Evolutionary conservation across 2,888 invertebrate species (phyloP), one percentile per base, ranked within the genome.

Genomic region (Arge pagana): DNA sequence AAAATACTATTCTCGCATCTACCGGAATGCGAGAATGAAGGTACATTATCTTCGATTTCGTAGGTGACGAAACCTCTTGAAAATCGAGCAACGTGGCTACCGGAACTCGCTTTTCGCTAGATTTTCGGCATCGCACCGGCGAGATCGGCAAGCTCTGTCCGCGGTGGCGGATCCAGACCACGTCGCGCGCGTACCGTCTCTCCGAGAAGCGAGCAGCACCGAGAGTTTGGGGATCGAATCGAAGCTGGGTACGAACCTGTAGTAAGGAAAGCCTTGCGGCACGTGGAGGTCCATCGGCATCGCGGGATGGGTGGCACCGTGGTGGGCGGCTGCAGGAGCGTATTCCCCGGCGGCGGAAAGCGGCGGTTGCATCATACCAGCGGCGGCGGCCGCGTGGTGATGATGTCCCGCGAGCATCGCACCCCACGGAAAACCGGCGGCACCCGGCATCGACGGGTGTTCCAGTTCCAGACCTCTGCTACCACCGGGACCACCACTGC

Each of bases 241-340:
- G 8, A 48, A 23, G 7, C n/a, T 30, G 19, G 15, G 19, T 26
- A 80, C 85, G 81, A 72, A 93, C 92, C 92, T 88, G 81, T 93
- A 93, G 79, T 93, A 93, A 54, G 92, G 90, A 78, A 93, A 93
- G 66, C 90, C 91, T 77, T 93, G 93, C 43, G 93, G 90, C 77
- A 93, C 92, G 79, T 93, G 93, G 66, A 93, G 83, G 77, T 93
- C 93, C 92, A 93, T 93, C 48, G 93, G 92, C 86, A 89, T 86
- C 50, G 79, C 71, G 50, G 78, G 74, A 58, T 76, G 76, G 52
- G 68, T 72, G 65, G 82, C 79, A 63, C 83, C 85, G 63, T 83
- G 84, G 72, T 83, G 83, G 55, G 82, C 82, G 67, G 69, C 64
- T 52, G 67, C 66, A 42, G 64, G 67, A 49, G 63, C 65, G 59